Conservation (phyloP, 1,140 invertebrate species). For the Drosophila willistoni region DNA sequence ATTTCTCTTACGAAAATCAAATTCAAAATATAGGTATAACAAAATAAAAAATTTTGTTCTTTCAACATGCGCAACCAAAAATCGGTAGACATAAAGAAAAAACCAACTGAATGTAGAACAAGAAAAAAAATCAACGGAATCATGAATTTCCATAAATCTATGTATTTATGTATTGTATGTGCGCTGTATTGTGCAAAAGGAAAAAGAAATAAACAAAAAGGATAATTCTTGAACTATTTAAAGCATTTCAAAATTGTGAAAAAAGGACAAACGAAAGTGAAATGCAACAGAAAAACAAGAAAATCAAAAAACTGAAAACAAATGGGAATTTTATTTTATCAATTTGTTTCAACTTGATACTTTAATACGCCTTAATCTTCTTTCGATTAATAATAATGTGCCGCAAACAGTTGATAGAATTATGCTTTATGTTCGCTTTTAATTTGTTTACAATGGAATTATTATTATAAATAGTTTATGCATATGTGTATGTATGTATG, state of each 20-base stretch:
- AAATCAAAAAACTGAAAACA: slow-evolving; percentile 8
- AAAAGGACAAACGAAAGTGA: slow-evolving; percentile 3
- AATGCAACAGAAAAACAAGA: no score
- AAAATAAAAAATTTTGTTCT: neutral
- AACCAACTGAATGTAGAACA: neutral
- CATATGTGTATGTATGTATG: no score
- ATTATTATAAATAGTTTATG: neutral
- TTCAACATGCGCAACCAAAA: slow-evolving; percentile 27
- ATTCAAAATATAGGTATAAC: slow-evolving; percentile 6
- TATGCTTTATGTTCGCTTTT: neutral
- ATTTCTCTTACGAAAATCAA: slow-evolving; percentile 4
- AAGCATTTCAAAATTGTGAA: neutral
- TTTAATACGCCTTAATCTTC: neutral
- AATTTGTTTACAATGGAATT: neutral
- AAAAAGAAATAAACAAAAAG: neutral
- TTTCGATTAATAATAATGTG: neutral
- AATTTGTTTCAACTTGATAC: neutral
- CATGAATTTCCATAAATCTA: neutral
- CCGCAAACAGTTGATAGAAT: neutral
- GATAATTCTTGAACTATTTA: neutral
- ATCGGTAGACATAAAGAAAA: neutral
- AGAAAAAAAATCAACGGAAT: neutral
- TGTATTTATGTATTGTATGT: neutral
- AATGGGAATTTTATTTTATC: slow-evolving; percentile 1
- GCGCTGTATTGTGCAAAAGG: neutral